These are phyloP conservation scores for Arenaria interpres DNA, from an alignment of 2,113 vertebrate species.

Conservation along the genomic window DNA sequence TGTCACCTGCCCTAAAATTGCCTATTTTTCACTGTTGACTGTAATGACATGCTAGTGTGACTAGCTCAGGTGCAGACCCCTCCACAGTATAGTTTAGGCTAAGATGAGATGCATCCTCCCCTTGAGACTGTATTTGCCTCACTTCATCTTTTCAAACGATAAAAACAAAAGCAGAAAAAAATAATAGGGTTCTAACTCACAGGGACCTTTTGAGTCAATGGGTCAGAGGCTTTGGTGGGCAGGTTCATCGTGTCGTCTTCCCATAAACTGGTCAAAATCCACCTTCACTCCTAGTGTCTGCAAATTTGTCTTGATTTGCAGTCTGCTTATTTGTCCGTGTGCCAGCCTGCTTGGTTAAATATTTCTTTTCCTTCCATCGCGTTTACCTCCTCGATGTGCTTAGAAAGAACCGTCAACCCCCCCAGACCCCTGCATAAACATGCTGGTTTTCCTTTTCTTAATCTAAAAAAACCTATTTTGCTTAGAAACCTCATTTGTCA, in stretches of 20 bases:
- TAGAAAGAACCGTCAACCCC: neutral
- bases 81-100: neutral
- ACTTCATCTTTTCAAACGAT: neutral
- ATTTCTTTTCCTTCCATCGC: neutral
- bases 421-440: neutral
- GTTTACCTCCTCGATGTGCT: neutral
- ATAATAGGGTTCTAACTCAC: neutral
- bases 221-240: neutral
- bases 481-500: neutral
- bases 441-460: neutral
- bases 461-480: neutral
- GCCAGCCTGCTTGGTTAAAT: neutral
- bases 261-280: neutral
- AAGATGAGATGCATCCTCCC: neutral
- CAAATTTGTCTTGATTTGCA: neutral
- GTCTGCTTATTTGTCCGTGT: neutral
- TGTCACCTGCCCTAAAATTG: neutral
- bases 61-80: neutral
- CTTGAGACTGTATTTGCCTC: neutral
- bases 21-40: neutral
- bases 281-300: neutral
- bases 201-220: neutral
- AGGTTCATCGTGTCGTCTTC: neutral
- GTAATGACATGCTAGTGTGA: neutral
- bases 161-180: neutral